These are phyloP conservation scores for Nasonia giraulti DNA, from an alignment of 1,140 invertebrate genomes.

Conservation along the genomic window DNA sequence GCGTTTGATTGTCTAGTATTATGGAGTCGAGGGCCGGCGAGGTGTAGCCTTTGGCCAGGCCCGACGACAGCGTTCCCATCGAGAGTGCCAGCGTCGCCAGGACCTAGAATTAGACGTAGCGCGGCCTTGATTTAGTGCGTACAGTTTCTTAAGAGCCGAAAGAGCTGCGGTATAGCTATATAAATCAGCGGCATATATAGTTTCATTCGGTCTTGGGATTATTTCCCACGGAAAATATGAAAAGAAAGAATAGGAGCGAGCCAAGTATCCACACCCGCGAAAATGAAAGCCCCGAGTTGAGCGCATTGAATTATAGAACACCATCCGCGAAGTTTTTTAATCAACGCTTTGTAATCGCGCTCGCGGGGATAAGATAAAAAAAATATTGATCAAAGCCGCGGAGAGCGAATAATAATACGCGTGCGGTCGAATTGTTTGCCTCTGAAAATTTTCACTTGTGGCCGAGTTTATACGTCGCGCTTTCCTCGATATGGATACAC, in stretches of 20 bases:
- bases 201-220: too few species aligned
- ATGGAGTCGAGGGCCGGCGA: constrained; percentile 89
- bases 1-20: constrained; percentile 79
- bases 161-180: too few species aligned
- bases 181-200: too few species aligned
- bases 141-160: too few species aligned
- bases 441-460: too few species aligned
- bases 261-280: background rate
- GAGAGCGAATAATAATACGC: background rate
- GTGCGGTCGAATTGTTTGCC: too few species aligned
- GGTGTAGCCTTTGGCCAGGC: constrained; percentile 88
- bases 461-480: too few species aligned
- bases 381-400: constrained; percentile 34
- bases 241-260: too few species aligned
- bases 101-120: constrained; percentile 74
- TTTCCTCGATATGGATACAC: too few species aligned
- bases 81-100: constrained; percentile 86
- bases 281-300: background rate
- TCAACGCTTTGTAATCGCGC: constrained; percentile 20
- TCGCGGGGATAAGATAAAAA: constrained; percentile 24
- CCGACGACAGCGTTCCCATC: constrained; percentile 86
- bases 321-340: constrained; percentile 39
- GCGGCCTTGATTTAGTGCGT: background rate
- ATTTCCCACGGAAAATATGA: too few species aligned
- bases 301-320: background rate